Conservation (phyloP, 2,797 vertebrate species). For the Gastrophryne carolinensis region DNA sequence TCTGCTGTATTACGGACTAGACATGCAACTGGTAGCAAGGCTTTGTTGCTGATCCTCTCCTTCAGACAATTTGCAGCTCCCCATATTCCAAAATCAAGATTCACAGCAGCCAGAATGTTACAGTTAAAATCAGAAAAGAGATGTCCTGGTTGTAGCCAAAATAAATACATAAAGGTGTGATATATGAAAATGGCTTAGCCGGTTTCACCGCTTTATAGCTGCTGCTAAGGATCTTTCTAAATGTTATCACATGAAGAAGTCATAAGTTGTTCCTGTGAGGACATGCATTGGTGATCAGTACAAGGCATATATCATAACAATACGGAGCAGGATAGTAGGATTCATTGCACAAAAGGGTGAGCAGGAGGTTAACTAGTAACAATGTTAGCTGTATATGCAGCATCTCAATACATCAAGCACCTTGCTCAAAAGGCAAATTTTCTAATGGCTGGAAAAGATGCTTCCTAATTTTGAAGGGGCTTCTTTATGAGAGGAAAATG, state of each 20-base stretch:
- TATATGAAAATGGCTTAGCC: constrained; percentile 38
- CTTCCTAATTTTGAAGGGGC: neutral
- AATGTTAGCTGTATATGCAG: constrained; percentile 29
- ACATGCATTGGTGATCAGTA: constrained; percentile 46
- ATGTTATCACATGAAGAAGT: constrained; percentile 50
- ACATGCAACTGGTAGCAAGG: no score
- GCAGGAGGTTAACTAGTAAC: constrained; percentile 52
- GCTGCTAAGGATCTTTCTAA: constrained; percentile 46
- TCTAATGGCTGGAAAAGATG: neutral
- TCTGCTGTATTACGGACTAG: no score
- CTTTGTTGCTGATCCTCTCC: no score
- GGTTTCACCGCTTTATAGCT: constrained; percentile 39
- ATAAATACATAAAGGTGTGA: constrained; percentile 41
- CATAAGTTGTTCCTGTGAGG: constrained; percentile 50
- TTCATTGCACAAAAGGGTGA: constrained; percentile 50
- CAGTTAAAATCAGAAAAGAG: constrained; percentile 23
- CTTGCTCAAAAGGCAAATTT: constrained; percentile 21
- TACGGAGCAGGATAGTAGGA: constrained; percentile 30
- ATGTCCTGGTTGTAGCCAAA: constrained; percentile 21
- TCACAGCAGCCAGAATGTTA: constrained; percentile 1
- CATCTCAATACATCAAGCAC: constrained; percentile 32
- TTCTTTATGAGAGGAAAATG: neutral
- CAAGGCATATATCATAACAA: constrained; percentile 50
- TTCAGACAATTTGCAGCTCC: no score
- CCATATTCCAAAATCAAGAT: neutral